Evolutionary conservation across 2,797 vertebrate species (phyloP).

Genomic region (Karalla daura): DNA sequence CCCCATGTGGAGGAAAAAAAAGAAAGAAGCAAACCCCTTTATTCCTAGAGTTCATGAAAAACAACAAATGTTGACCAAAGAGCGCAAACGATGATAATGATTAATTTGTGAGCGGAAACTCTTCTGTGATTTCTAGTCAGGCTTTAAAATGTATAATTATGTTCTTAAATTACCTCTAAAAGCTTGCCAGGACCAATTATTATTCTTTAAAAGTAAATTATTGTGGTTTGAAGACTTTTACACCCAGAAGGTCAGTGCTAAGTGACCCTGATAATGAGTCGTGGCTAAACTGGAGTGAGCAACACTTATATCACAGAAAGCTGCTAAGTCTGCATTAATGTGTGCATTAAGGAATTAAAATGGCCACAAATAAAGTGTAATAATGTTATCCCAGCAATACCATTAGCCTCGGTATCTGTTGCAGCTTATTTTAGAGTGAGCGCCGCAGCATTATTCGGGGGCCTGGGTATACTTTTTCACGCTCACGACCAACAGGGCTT

Average conservation of each 20-base stretch:
- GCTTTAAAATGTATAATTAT: neutral
- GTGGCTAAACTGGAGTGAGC: neutral
- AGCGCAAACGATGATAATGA: no score
- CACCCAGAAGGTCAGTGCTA: constrained; percentile 1
- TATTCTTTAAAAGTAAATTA: neutral
- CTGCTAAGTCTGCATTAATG: neutral
- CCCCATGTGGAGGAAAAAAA: neutral
- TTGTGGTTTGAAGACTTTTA: neutral
- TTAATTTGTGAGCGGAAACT: neutral
- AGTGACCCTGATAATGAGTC: neutral
- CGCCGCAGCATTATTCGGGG: constrained; percentile 65
- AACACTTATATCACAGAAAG: neutral
- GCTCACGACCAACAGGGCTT: constrained; percentile 65
- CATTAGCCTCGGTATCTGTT: constrained; percentile 48
- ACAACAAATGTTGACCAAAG: neutral
- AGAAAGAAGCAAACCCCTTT: neutral
- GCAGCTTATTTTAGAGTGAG: constrained; percentile 62
- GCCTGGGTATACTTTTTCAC: constrained; percentile 74
- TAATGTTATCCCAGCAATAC: constrained; percentile 30
- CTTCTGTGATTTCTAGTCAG: neutral
- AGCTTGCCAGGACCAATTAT: neutral
- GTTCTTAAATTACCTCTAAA: neutral
- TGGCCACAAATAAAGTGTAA: constrained; percentile 1
- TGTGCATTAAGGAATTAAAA: constrained; percentile 30
- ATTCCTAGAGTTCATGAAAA: neutral